A percentile compares a stretch with the other conserved stretches of the same genome.
phyloP scores from a whole-genome alignment of 1,140 invertebrate genomes.

The Lanistes nyassanus region DNA sequence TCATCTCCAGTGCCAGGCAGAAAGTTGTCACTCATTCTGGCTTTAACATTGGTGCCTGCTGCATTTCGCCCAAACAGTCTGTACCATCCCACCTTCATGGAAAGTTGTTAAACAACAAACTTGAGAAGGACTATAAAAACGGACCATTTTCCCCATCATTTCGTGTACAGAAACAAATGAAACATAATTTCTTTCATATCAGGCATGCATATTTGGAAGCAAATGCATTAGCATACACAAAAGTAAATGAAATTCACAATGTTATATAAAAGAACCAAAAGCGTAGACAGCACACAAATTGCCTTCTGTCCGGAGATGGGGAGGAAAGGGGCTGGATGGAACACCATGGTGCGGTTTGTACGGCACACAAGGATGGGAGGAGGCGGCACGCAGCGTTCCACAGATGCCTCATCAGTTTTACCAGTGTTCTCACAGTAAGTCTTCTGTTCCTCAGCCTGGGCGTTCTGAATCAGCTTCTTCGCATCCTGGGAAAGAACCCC shows the following conservation, averaged over 20 bases:
- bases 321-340: slow-evolving; percentile 55
- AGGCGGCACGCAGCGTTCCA: slow-evolving; percentile 50
- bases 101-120: too few species aligned
- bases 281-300: not conserved
- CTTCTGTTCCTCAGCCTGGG: slow-evolving; percentile 56
- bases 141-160: too few species aligned
- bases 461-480: slow-evolving; percentile 49
- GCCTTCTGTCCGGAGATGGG: slow-evolving; percentile 30
- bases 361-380: slow-evolving; percentile 61
- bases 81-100: slow-evolving; percentile 66
- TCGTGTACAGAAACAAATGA: too few species aligned
- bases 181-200: too few species aligned
- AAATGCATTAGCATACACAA: too few species aligned
- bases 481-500: slow-evolving; percentile 44
- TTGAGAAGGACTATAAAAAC: too few species aligned
- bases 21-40: slow-evolving; percentile 61
- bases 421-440: slow-evolving; percentile 56
- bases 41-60: slow-evolving; percentile 62
- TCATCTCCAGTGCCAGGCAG: slow-evolving; percentile 64
- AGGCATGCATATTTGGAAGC: too few species aligned
- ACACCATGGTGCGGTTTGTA: slow-evolving; percentile 62
- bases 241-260: too few species aligned
- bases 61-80: slow-evolving; percentile 61
- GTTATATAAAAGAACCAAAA: too few species aligned
- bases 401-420: slow-evolving; percentile 6